phyloP scores from a whole-genome alignment of 2,113 vertebrate species.

The Rhinogobius similis region DNA sequence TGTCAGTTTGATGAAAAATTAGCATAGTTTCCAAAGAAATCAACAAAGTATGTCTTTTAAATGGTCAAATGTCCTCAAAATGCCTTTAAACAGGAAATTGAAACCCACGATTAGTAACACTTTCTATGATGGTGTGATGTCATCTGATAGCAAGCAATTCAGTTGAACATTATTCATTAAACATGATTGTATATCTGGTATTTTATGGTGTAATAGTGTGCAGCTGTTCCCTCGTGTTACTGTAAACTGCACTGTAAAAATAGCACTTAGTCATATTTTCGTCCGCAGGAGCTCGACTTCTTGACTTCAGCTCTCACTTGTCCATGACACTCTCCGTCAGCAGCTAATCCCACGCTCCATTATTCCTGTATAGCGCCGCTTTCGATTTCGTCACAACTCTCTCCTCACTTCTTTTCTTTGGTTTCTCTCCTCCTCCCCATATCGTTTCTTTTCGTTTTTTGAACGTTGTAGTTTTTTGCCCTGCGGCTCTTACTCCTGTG shows the following conservation, averaged over 20 bases:
- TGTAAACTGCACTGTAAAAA: neutral
- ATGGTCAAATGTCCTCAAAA: neutral
- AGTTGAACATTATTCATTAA: neutral
- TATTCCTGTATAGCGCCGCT: conserved; percentile 4
- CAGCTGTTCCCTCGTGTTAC: neutral
- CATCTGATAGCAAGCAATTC: too few relatives aligned
- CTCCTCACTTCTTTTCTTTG: neutral
- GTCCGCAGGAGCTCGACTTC: neutral
- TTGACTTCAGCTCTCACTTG: neutral
- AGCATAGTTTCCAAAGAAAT: too few relatives aligned
- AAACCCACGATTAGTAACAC: neutral
- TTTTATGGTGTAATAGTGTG: neutral
- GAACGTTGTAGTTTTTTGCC: conserved; percentile 54
- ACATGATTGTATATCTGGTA: neutral
- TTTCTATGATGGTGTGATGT: neutral
- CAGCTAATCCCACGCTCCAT: conserved; percentile 9
- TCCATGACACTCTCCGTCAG: conserved; percentile 4
- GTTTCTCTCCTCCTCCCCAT: neutral
- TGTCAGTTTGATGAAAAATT: too few relatives aligned
- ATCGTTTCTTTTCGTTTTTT: conserved; percentile 10
- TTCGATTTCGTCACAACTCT: conserved; percentile 6
- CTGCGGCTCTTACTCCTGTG: conserved; percentile 42
- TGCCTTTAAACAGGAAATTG: neutral
- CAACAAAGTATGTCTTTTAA: neutral
- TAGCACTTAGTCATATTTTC: neutral